Evolutionary conservation across 2,888 invertebrate genomes (phyloP).

Genomic region (Melikaiella ostensackeni): DNA sequence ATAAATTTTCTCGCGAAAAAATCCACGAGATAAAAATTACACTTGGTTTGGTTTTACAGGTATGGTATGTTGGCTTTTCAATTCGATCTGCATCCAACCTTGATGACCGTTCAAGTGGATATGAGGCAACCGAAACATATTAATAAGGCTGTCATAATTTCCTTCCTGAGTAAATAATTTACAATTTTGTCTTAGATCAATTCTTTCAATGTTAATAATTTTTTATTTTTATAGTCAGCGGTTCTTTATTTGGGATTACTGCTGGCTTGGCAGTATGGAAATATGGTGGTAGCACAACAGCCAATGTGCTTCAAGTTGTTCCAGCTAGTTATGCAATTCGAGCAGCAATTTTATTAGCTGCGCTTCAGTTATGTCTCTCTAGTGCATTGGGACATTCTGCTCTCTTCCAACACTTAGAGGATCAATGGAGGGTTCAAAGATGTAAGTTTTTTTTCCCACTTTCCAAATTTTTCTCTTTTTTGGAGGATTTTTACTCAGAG

Average conservation of each 20-base stretch:
- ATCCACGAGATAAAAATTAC: conserved; percentile 19
- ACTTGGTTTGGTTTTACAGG: conserved; percentile 57
- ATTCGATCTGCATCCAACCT: conserved; percentile 90
- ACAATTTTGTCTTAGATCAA: conserved; percentile 21
- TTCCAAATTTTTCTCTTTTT: too few relatives aligned
- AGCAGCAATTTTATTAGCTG: conserved; percentile 85
- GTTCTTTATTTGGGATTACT: conserved; percentile 83
- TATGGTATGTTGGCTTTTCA: conserved; percentile 78
- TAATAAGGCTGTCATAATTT: conserved; percentile 84
- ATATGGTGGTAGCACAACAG: conserved; percentile 82
- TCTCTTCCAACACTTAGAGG: conserved; percentile 90
- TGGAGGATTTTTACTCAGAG: too few relatives aligned
- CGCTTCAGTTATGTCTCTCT: conserved; percentile 87
- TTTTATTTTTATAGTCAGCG: conserved; percentile 78
- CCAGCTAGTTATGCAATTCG: conserved; percentile 83
- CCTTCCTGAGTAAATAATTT: conserved; percentile 82
- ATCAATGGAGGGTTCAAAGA: conserved; percentile 85
- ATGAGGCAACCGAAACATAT: conserved; percentile 89
- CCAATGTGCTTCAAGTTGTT: conserved; percentile 84
- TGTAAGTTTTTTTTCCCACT: conserved; percentile 78
- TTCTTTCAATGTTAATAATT: conserved; percentile 28
- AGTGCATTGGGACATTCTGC: conserved; percentile 89
- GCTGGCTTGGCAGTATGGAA: conserved; percentile 81
- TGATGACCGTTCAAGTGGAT: conserved; percentile 94
- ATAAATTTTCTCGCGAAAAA: conserved; percentile 1